Conservation (phyloP, 2,113 vertebrate genomes). For the Piprites chloris region DNA sequence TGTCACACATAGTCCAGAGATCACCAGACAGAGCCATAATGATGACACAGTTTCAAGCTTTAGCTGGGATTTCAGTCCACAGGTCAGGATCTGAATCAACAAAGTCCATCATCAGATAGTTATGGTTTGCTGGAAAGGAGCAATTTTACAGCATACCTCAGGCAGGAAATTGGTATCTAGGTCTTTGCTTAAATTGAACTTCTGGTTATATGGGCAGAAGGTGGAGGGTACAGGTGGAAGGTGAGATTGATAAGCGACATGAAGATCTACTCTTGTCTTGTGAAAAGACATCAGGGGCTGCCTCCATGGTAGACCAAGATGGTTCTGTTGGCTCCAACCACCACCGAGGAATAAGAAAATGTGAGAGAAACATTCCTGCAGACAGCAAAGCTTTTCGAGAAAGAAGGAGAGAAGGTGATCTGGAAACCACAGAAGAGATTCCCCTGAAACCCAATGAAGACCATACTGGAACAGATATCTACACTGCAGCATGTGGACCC, state of each 20-base stretch:
- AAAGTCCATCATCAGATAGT: neutral
- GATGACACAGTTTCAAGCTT: neutral
- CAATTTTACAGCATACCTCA: neutral
- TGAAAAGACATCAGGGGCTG: neutral
- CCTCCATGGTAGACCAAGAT: fast-evolving
- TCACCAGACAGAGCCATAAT: neutral
- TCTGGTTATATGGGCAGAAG: neutral
- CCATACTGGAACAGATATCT: neutral
- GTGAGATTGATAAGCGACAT: neutral
- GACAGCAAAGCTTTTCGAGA: neutral
- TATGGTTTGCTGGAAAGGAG: neutral
- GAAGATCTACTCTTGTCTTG: neutral
- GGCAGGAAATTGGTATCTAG: neutral
- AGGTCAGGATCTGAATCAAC: neutral
- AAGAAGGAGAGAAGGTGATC: neutral
- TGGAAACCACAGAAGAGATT: neutral
- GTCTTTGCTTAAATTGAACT: neutral
- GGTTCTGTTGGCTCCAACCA: neutral
- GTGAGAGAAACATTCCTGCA: neutral
- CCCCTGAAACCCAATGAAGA: neutral
- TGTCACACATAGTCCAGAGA: neutral
- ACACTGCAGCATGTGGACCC: neutral
- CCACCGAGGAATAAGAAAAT: neutral
- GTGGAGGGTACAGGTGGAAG: neutral
- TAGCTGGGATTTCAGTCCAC: neutral